A percentile compares a stretch with the other conserved stretches of the same genome.
Evolutionary conservation across 2,113 vertebrate genomes (phyloP).

Genomic region (Etia nguti): DNA sequence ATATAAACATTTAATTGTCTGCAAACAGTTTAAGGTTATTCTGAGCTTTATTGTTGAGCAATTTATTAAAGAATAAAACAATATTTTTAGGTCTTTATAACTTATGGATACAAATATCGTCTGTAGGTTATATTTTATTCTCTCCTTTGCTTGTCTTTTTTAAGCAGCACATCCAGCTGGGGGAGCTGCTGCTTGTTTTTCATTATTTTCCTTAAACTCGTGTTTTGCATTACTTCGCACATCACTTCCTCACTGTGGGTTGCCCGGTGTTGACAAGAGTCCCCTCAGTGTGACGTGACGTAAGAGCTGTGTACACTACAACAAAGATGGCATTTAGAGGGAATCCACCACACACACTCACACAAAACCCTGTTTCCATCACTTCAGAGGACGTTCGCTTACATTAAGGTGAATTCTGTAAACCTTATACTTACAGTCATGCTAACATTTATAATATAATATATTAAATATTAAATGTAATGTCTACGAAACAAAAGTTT

Average conservation of each 20-base stretch:
- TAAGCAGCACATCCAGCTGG: neutral
- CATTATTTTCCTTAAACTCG: neutral
- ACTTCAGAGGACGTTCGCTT: fast-evolving
- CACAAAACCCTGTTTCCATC: neutral
- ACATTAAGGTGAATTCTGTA: neutral
- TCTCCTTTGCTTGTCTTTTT: neutral
- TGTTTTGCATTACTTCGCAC: neutral
- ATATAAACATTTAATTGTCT: neutral
- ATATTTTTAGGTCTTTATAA: neutral
- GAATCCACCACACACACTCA: neutral
- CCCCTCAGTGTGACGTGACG: neutral
- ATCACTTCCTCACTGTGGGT: neutral
- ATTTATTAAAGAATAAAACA: fast-evolving
- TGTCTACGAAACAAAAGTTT: neutral
- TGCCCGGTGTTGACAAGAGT: neutral
- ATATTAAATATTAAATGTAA: fast-evolving
- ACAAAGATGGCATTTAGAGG: neutral
- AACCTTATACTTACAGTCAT: neutral
- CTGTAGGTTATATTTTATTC: neutral
- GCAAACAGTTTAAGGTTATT: fast-evolving
- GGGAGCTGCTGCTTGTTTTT: neutral
- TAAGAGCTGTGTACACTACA: neutral
- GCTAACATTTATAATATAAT: fast-evolving
- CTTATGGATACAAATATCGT: neutral
- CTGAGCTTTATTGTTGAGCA: neutral